phyloP scores from a whole-genome alignment of 64 coral and sea anemone genomes.

The Stylophora pistillata region DNA sequence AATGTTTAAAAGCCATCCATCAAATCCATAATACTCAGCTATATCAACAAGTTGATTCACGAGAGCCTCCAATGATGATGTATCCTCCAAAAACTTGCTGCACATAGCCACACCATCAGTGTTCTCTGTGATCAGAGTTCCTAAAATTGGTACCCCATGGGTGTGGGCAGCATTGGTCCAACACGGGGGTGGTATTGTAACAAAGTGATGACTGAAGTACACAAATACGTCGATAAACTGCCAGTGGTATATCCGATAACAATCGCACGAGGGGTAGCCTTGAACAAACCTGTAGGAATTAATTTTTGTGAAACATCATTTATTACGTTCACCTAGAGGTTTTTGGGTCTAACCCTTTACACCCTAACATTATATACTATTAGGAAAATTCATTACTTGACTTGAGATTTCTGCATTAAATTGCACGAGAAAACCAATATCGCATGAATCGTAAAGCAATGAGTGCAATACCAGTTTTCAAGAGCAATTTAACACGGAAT shows the following conservation, averaged over 20 bases:
- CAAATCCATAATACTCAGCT: conserved; percentile 97
- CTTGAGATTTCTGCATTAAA: too few species aligned
- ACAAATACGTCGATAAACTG: conserved; percentile 95
- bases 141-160: conserved; percentile 89
- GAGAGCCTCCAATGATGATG: conserved; percentile 43
- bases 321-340: background rate
- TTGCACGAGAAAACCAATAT: too few species aligned
- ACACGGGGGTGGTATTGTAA: conserved; percentile 90
- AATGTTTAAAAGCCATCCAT: conserved; percentile 97
- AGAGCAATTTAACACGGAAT: too few species aligned
- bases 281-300: conserved; percentile 86
- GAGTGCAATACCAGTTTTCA: too few species aligned
- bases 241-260: conserved; percentile 96
- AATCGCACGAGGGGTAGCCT: conserved; percentile 63
- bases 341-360: too few species aligned
- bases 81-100: conserved; percentile 67
- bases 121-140: conserved; percentile 92
- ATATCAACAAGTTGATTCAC: conserved; percentile 88
- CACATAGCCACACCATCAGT: conserved; percentile 80
- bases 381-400: too few species aligned
- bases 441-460: too few species aligned
- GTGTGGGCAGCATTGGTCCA: conserved; percentile 99
- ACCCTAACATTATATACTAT: too few species aligned
- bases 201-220: conserved; percentile 98
- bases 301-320: background rate